Percentiles rank a stretch among this genome's conserved stretches.
Evolutionary conservation across 1,140 invertebrate genomes (phyloP).

Genomic region (Geopemphigus sp.): DNA sequence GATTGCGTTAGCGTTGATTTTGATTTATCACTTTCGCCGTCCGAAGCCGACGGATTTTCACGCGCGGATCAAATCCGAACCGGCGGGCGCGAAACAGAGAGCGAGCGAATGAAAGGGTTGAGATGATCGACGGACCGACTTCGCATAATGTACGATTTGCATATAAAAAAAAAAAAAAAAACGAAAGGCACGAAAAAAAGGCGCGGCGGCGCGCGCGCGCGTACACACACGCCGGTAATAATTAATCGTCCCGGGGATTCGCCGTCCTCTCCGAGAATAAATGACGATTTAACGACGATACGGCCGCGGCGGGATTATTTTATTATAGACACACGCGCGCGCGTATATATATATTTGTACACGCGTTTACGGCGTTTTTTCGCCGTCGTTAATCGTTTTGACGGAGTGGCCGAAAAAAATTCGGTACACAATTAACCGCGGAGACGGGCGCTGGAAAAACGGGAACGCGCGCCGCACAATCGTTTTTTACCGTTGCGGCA

Average conservation of each 20-base stretch:
- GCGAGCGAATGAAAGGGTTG: slow-evolving; percentile 31
- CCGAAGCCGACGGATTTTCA: slow-evolving; percentile 11
- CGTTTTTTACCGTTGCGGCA: too few relatives aligned
- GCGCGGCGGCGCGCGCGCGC: slow-evolving; percentile 4
- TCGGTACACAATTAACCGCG: too few relatives aligned
- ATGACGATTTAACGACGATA: slow-evolving; percentile 1
- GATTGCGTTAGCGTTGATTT: slow-evolving; percentile 45
- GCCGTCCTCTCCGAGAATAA: neutral
- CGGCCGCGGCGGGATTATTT: too few relatives aligned
- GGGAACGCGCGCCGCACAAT: too few relatives aligned
- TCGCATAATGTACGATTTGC: slow-evolving; percentile 34
- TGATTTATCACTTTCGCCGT: slow-evolving; percentile 45
- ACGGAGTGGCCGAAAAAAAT: too few relatives aligned
- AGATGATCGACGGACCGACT: slow-evolving; percentile 1
- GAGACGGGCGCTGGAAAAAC: too few relatives aligned
- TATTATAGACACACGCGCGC: too few relatives aligned
- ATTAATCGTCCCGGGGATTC: slow-evolving; percentile 23
- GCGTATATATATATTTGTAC: too few relatives aligned
- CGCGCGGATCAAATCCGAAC: neutral
- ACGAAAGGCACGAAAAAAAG: too few relatives aligned
- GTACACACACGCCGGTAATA: neutral
- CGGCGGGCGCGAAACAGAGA: neutral
- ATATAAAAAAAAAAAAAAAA: neutral
- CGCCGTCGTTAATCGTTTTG: too few relatives aligned
- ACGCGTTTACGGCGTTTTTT: too few relatives aligned